Evolutionary conservation across 2,113 vertebrate genomes (phyloP), one percentile per base, ranked within the genome.

Genomic region (Ranitomeya imitator): DNA sequence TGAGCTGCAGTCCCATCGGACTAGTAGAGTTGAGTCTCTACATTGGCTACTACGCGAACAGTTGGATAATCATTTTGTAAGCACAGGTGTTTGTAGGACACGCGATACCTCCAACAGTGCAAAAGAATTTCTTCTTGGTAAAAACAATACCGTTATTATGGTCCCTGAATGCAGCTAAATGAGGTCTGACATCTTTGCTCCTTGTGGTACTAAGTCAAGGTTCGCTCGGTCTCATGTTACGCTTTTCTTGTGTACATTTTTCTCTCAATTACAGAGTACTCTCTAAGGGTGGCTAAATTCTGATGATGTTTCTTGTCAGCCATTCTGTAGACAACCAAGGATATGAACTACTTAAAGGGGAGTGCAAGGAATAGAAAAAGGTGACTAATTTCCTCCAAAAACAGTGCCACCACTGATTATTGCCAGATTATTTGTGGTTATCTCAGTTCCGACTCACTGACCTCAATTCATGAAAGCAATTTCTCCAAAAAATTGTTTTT

Each of bases 51-150:
- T 19, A 21, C 3, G 14, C 63, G 13, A 26, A 21, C 81, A 67
- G 59, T 31, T n/a, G 80, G 37, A 55, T 78, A 88, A 88, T 88
- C 57, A 65, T 88, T 88, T 84, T 67, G n/a, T 26, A 59, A 15
- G 23, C 59, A 84, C 80, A 88, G 86, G 86, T 88, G 87, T 82
- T 82, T 19, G 26, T 5, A 3, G 26, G 85, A 45, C 73, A 88
- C 69, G 12, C 6, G 81, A 88, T 88, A 73, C 18, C 71, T 67
- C 61, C 61, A 26, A 5, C 4, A 80, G 67, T 54, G 65, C 60
- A 88, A 61, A 45, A 79, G 79, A 82, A 88, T 82, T 79, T 13
- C 6, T 14, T 26, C 12, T 15, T 23, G 13, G 73, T 51, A 12
- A 73, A 63, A 63, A 83, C 69, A 83, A 82, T 73, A 60, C 26